A percentile compares a stretch with the other conserved stretches of the same genome.
These are phyloP conservation scores for Neosilurus hyrtlii DNA, from an alignment of 2,797 vertebrate species.

Conservation along the genomic window DNA sequence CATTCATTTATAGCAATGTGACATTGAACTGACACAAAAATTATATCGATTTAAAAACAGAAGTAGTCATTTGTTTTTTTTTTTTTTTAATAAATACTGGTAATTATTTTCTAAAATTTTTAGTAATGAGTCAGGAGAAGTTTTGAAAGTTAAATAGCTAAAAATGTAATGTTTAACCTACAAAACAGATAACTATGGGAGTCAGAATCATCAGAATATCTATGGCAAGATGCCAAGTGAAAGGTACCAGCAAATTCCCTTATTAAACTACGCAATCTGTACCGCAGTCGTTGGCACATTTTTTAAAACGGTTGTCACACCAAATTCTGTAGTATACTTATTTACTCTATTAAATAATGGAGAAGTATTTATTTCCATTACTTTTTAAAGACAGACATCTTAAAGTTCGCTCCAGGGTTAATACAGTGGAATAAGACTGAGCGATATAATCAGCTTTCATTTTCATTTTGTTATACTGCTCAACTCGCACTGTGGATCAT, in stretches of 20 bases:
- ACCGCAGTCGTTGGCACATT: background rate
- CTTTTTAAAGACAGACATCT: background rate
- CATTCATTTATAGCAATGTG: background rate
- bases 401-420: background rate
- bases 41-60: too few species aligned
- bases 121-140: too few species aligned
- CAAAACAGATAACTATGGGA: background rate
- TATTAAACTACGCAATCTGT: background rate
- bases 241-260: background rate
- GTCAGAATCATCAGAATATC: background rate
- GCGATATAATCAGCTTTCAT: too few species aligned
- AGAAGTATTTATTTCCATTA: background rate
- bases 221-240: background rate
- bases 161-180: background rate
- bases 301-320: background rate
- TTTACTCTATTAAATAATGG: background rate
- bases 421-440: too few species aligned
- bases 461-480: too few species aligned
- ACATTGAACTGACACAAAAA: background rate
- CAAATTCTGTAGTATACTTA: background rate
- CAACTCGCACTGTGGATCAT: too few species aligned
- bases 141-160: background rate
- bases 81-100: too few species aligned
- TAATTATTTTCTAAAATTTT: too few species aligned
- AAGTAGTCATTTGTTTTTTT: too few species aligned